Evolutionary conservation across 1,140 invertebrate genomes (phyloP).

Genomic region (Ceratitis capitata): DNA sequence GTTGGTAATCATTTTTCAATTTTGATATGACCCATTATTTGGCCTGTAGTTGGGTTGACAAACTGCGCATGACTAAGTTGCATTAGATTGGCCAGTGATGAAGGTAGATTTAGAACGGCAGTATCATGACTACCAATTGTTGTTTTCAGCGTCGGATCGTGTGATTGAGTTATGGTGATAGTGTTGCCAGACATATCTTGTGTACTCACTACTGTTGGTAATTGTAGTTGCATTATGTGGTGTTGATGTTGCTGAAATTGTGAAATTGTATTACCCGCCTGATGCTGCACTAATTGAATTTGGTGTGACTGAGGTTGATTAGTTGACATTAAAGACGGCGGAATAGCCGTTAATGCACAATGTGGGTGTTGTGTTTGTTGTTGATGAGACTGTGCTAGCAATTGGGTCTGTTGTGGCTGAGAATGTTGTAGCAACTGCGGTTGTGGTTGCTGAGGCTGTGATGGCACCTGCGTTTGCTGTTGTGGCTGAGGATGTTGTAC

Average conservation of each 20-base stretch:
- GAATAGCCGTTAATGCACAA: constrained; percentile 25
- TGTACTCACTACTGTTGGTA: constrained; percentile 51
- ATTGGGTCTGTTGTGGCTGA: constrained; percentile 30
- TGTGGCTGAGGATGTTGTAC: background rate
- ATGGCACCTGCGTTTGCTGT: background rate
- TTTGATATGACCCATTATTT: constrained; percentile 47
- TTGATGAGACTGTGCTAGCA: background rate
- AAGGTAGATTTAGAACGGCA: constrained; percentile 53
- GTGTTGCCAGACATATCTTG: constrained; percentile 57
- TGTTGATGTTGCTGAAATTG: constrained; percentile 47
- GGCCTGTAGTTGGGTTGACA: constrained; percentile 50
- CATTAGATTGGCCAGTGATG: constrained; percentile 57
- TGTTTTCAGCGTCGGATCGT: constrained; percentile 40
- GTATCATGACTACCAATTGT: constrained; percentile 46
- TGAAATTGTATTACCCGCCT: background rate
- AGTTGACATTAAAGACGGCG: constrained; percentile 16
- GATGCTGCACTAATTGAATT: constrained; percentile 8
- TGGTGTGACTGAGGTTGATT: constrained; percentile 37
- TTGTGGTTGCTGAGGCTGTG: constrained; percentile 11
- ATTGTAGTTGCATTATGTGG: constrained; percentile 56
- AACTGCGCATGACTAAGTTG: constrained; percentile 57
- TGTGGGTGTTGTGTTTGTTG: constrained; percentile 4
- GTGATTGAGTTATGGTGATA: constrained; percentile 58
- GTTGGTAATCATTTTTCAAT: constrained; percentile 44
- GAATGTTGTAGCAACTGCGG: constrained; percentile 4